These are phyloP conservation scores for Ateles fusciceps DNA, from an alignment of 2,797 vertebrate species.

Conservation along the genomic window DNA sequence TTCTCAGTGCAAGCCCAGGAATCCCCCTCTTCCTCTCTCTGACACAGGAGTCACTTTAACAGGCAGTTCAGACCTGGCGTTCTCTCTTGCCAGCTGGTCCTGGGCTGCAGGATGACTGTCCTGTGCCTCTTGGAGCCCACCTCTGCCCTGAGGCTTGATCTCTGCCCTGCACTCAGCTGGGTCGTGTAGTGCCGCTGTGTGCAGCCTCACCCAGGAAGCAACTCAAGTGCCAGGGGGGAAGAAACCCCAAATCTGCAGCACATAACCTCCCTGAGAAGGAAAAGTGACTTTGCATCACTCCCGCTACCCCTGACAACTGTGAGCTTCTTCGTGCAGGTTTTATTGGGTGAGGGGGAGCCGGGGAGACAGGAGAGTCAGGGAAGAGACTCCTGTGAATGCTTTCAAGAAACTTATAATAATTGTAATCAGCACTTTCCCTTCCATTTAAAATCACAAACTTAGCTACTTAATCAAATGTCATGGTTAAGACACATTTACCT, in stretches of 20 bases:
- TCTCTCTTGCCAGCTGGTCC: neutral
- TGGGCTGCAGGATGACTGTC: neutral
- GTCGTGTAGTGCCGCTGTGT: neutral
- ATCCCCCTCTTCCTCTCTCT: fast-evolving
- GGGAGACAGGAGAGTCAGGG: neutral
- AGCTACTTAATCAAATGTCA: constrained; percentile 72
- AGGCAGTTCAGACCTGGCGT: fast-evolving
- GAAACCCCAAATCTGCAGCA: neutral
- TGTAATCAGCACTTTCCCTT: constrained; percentile 57
- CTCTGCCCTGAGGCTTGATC: neutral
- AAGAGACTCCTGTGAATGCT: neutral
- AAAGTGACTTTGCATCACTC: neutral
- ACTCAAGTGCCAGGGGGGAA: neutral
- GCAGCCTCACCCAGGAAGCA: neutral
- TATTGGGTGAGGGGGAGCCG: neutral
- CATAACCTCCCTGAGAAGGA: neutral
- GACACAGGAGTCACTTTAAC: fast-evolving
- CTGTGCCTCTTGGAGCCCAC: neutral
- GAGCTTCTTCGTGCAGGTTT: neutral
- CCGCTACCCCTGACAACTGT: fast-evolving
- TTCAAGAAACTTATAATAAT: constrained; percentile 18
- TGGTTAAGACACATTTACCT: constrained; percentile 67
- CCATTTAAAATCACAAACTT: constrained; percentile 57
- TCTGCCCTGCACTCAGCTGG: neutral
- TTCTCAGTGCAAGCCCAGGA: neutral